phyloP scores from a whole-genome alignment of 2,888 invertebrate genomes.

The Erebia aethiops region DNA sequence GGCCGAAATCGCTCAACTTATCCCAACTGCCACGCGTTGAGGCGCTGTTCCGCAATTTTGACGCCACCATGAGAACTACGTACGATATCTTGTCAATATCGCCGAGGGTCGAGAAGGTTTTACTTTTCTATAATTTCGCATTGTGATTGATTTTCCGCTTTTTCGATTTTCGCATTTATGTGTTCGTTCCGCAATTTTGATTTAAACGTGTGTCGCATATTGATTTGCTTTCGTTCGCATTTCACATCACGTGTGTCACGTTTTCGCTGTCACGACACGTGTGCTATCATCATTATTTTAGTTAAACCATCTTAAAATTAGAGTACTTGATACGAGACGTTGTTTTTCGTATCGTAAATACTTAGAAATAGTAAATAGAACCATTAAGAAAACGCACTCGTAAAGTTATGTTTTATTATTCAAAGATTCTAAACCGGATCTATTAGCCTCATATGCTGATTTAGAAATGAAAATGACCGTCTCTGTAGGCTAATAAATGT shows the following conservation, averaged over 20 bases:
- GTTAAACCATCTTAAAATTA: not conserved
- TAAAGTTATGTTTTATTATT: too few species aligned
- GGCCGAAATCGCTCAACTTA: conserved; percentile 80
- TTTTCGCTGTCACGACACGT: not conserved
- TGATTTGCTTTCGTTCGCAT: conserved; percentile 37
- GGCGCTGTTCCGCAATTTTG: conserved; percentile 73
- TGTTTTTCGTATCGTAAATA: not conserved
- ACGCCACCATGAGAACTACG: conserved; percentile 68
- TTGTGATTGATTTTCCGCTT: conserved; percentile 30
- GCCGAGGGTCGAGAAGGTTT: conserved; percentile 74
- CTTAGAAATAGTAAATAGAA: not conserved
- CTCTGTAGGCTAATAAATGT: too few species aligned
- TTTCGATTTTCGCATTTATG: conserved; percentile 20
- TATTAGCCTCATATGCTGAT: too few species aligned
- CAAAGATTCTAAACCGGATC: too few species aligned
- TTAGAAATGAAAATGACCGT: too few species aligned
- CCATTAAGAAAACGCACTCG: too few species aligned
- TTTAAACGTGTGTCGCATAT: conserved; percentile 33
- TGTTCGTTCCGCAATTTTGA: conserved; percentile 23
- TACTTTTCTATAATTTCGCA: conserved; percentile 45
- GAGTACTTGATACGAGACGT: not conserved
- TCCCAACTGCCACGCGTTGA: conserved; percentile 76
- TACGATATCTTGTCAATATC: conserved; percentile 73
- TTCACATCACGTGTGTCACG: conserved; percentile 14
- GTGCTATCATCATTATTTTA: not conserved